phyloP scores from a whole-genome alignment of 53 echinoderm and acorn worm species.

The Stichopus horrens region DNA sequence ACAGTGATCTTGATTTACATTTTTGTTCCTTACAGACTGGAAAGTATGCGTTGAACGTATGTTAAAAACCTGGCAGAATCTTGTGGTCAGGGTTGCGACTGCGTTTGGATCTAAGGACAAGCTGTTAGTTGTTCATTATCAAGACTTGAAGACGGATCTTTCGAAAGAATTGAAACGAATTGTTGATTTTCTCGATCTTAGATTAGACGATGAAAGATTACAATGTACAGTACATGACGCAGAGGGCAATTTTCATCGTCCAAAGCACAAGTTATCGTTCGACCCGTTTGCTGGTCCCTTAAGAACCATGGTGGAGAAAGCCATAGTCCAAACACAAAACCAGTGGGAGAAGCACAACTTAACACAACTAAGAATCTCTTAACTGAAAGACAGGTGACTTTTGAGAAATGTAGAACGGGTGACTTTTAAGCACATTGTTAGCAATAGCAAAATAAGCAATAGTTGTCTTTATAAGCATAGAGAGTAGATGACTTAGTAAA shows the following conservation, averaged over 20 bases:
- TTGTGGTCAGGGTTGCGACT: background rate
- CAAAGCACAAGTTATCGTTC: background rate
- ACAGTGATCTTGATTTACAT: too few species aligned
- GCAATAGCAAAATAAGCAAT: too few species aligned
- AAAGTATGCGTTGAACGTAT: background rate
- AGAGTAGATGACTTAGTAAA: too few species aligned
- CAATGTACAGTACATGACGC: background rate
- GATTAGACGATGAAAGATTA: background rate
- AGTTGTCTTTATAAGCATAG: too few species aligned
- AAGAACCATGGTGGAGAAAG: background rate
- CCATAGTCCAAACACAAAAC: too few species aligned
- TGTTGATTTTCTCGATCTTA: background rate
- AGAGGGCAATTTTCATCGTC: too few species aligned
- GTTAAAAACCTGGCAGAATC: background rate
- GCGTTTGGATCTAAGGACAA: background rate
- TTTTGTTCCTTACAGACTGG: background rate
- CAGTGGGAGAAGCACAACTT: too few species aligned
- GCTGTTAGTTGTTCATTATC: background rate
- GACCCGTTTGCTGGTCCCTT: background rate
- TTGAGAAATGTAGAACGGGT: too few species aligned
- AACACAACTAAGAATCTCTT: too few species aligned
- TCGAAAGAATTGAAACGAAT: background rate
- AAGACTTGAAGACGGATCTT: slow-evolving; percentile 11
- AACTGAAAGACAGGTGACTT: too few species aligned
- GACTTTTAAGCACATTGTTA: too few species aligned